Evolutionary conservation across 2,797 vertebrate species (phyloP), one percentile per base, ranked within the genome.

Genomic region (Lacerta agilis): DNA sequence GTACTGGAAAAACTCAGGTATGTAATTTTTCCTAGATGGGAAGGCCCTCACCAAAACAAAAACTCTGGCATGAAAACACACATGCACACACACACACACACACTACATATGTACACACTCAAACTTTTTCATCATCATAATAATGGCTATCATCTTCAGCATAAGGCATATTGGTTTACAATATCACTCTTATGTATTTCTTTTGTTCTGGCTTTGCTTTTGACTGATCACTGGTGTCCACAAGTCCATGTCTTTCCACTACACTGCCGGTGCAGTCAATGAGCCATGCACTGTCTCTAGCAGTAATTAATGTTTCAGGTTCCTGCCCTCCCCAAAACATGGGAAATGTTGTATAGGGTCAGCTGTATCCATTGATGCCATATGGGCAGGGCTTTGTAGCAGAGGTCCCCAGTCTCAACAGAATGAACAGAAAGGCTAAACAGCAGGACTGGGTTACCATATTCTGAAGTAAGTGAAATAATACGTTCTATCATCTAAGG

Each of bases 11-110:
- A 71, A 71, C 94, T 96, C 96, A 94, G 92, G 92, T 95, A 94
- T 95, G 94, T 94, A 95, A 95, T 96, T 95, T 96, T 95, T 96
- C 95, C 96, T 93, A 92, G 94, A 95, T 94, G 94, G 94, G 90
- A 85, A 94, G 94, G 88, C 91, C 94, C 86, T 95, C 96, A 93
- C 94, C 91, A 95, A 95, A 94, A 95, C 88, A 82, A 73, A 29
- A 43, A 85, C 29, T 45, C 89, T 91, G 87, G 91, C 88, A 88
- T 93, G 94, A 92, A 82, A 2, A 7, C 25, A 41, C 15, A 10
- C 43, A 27, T 8, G 29, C 25, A 20, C 25, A 10, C 41, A 20
- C 13, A 82, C 7, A 9, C 23, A 61, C n/a, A 5, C 36, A 49
- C 17, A 82, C 29, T 58, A 33, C 8, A 10, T 11, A 20, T 20